Evolutionary conservation across 1,140 invertebrate genomes (phyloP).

Genomic region (Pseudomyrmex pallidus): DNA sequence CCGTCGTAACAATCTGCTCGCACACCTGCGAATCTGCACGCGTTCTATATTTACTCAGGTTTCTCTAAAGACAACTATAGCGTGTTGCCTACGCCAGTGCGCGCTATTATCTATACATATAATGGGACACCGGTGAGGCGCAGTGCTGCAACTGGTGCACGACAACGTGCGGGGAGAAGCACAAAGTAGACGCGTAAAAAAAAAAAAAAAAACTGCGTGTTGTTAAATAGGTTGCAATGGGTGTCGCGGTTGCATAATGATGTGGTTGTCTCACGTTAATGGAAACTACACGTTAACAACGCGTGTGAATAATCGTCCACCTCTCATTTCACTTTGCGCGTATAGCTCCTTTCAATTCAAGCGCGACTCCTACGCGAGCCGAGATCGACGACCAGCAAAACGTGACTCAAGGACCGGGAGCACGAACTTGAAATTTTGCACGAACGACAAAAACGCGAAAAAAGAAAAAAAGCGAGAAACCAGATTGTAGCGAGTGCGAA

Average conservation of each 20-base stretch:
- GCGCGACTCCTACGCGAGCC: background rate
- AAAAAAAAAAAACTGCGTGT: conserved; percentile 34
- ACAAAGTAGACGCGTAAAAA: conserved; percentile 34
- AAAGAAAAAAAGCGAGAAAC: conserved; percentile 40
- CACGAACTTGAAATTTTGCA: conserved; percentile 47
- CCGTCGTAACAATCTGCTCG: background rate
- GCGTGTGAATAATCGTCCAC: conserved; percentile 26
- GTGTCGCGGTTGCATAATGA: conserved; percentile 56
- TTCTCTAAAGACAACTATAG: background rate
- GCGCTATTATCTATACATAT: conserved; percentile 67
- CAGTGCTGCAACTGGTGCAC: conserved; percentile 64
- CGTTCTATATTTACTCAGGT: background rate
- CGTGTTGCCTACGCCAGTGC: conserved; percentile 68
- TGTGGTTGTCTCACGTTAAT: conserved; percentile 25
- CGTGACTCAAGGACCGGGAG: conserved; percentile 11
- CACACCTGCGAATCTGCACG: background rate
- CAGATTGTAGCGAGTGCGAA: conserved; percentile 18
- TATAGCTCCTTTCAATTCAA: conserved; percentile 1
- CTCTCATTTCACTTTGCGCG: conserved; percentile 10
- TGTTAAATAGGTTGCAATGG: conserved; percentile 22
- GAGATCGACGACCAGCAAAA: conserved; percentile 33
- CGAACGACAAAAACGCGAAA: conserved; percentile 19
- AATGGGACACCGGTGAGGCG: conserved; percentile 76
- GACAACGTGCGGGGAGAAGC: conserved; percentile 60
- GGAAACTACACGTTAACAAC: conserved; percentile 22